Conservation (phyloP, 2,888 invertebrate species). For the Formica aserva region DNA sequence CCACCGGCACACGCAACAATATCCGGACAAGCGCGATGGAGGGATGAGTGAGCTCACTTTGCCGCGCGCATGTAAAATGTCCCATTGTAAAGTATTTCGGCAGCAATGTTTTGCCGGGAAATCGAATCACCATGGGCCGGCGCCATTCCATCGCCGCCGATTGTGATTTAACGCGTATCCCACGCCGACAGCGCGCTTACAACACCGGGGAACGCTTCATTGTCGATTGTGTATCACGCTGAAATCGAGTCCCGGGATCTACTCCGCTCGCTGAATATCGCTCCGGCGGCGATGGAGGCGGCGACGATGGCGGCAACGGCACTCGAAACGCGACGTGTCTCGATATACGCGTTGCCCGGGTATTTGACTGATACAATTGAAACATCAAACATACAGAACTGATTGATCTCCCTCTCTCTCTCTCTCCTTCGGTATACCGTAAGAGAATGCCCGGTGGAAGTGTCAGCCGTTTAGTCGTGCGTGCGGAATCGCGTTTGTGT, state of each 20-base stretch:
- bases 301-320: not conserved
- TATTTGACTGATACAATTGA: conserved; percentile 54
- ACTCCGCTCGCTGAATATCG: conserved; percentile 36
- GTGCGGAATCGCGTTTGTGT: conserved; percentile 39
- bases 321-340: conserved; percentile 50
- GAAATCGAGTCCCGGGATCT: conserved; percentile 52
- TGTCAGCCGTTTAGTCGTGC: conserved; percentile 54
- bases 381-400: conserved; percentile 55
- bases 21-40: not conserved
- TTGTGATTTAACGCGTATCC: conserved; percentile 54
- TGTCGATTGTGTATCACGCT: conserved; percentile 50
- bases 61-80: conserved; percentile 63
- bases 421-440: not conserved
- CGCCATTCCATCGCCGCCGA: conserved; percentile 63
- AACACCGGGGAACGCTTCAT: conserved; percentile 45
- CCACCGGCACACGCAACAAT: not conserved
- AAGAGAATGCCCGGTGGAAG: conserved; percentile 48
- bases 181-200: conserved; percentile 30
- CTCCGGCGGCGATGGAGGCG: not conserved
- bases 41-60: conserved; percentile 55
- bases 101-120: conserved; percentile 59
- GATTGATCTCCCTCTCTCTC: conserved; percentile 36
- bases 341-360: conserved; percentile 25
- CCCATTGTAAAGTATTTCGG: conserved; percentile 64
- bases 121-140: conserved; percentile 68